Conservation (phyloP, 1,140 invertebrate species). For the Drosophila baimaii region DNA sequence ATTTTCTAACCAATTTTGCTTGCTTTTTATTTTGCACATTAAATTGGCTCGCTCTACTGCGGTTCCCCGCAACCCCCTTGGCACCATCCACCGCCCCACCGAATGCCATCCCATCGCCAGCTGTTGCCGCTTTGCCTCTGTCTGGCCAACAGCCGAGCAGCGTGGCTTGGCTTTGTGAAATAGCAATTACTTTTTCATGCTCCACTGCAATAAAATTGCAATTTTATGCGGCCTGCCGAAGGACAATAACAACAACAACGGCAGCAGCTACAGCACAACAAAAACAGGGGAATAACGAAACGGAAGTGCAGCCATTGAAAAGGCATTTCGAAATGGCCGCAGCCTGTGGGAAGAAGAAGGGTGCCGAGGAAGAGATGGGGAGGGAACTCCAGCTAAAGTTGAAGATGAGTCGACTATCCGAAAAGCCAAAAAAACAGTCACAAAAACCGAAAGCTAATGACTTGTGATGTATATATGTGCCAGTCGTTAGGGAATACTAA, state of each 20-base stretch:
- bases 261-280: constrained; percentile 26
- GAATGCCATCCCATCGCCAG: constrained; percentile 37
- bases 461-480: constrained; percentile 27
- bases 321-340: constrained; percentile 75
- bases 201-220: constrained; percentile 82
- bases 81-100: constrained; percentile 9
- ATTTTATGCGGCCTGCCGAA: constrained; percentile 79
- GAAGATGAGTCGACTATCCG: constrained; percentile 40
- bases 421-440: constrained; percentile 45
- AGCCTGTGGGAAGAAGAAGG: constrained; percentile 38
- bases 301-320: constrained; percentile 78
- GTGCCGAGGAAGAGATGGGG: neutral
- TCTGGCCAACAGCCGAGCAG: constrained; percentile 23
- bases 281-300: constrained; percentile 31
- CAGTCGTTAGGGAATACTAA: constrained; percentile 32
- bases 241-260: constrained; percentile 63
- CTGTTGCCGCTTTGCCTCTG: constrained; percentile 61
- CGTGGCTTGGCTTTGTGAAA: constrained; percentile 69
- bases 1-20: constrained; percentile 74
- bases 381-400: constrained; percentile 5
- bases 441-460: constrained; percentile 54
- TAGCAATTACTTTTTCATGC: constrained; percentile 83
- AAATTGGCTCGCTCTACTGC: constrained; percentile 60
- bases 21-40: constrained; percentile 71
- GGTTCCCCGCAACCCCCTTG: constrained; percentile 17